Base-by-base conservation (phyloP, 2,888 invertebrate genomes). In the Eilema griseolum region DNA sequence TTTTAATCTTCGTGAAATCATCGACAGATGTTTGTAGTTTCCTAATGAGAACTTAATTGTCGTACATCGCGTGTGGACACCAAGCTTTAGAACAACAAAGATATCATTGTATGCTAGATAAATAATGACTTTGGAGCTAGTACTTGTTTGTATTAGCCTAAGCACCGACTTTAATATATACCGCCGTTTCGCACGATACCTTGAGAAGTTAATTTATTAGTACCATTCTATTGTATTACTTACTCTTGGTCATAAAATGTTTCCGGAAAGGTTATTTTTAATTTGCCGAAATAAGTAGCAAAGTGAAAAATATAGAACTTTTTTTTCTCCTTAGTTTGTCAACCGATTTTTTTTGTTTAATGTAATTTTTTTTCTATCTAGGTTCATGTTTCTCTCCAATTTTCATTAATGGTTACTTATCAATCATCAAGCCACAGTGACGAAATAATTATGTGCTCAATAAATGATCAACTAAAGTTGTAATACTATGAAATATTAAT, bases 41-140 rank as follows among this genome's bases (percentile, higher is more conserved):
- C 2, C 8, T 52, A 46, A 16, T n/a, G 20, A 8, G n/a, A 52
- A 52, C 8, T 52, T 31, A 20, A 61, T 23, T 66, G 11, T 66
- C 31, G 1, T 20, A 57, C 24, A 10, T 33, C 20, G 66, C 66
- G 33, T 37, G 65, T 70, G 70, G 67, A 66, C 14, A 57, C 70
- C 14, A 41, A 14, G 41, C 70, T 41, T 70, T 59, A 70, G 23
- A 57, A 31, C 62, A 70, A 70, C 66, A 70, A 67, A 70, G 70
- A 66, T 70, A 70, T 70, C 66, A 70, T 70, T 66, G 61, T 70
- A 61, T 70, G 24, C 66, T 63, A 70, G 66, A 70, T 70, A 70
- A 70, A 67, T 70, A 66, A 70, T 70, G 62, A 28, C 37, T 66
- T 37, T 70, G 57, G 41, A 57, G 62, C 61, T 46, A 67, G 61